These are phyloP conservation scores for Coronaproctus castanopsis DNA, from an alignment of 2,888 invertebrate genomes.

Conservation along the genomic window DNA sequence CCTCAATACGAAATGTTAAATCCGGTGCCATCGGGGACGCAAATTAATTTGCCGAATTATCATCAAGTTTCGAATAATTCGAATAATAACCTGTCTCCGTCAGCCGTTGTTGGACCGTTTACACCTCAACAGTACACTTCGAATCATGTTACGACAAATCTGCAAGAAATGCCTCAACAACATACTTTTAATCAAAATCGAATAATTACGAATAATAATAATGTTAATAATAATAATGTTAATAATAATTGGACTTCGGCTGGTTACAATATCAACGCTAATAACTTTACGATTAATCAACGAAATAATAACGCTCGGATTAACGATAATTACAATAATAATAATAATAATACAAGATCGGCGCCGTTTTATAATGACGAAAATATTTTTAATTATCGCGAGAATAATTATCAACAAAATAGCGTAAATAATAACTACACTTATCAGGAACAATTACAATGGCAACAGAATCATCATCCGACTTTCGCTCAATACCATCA, in stretches of 20 bases:
- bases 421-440: conserved; percentile 13
- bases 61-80: too few species aligned
- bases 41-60: too few species aligned
- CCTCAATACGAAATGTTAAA: background rate
- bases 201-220: conserved; percentile 26
- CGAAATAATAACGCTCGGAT: conserved; percentile 29
- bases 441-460: conserved; percentile 8
- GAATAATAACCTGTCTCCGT: too few species aligned
- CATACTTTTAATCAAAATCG: conserved; percentile 19
- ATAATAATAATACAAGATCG: conserved; percentile 3
- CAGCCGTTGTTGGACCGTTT: too few species aligned
- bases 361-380: conserved; percentile 7
- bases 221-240: conserved; percentile 17
- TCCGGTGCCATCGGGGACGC: too few species aligned
- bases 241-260: background rate
- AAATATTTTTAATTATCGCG: conserved; percentile 3
- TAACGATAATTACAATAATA: background rate
- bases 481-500: background rate
- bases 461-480: conserved; percentile 5
- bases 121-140: background rate
- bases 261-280: conserved; percentile 18
- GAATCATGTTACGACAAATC: background rate
- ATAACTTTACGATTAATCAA: conserved; percentile 30
- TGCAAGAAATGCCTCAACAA: background rate
- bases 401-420: conserved; percentile 14